Percentiles rank a stretch among this genome's conserved stretches.
These are phyloP conservation scores for Rhea americana DNA, from an alignment of 2,113 vertebrate species.

Conservation along the genomic window DNA sequence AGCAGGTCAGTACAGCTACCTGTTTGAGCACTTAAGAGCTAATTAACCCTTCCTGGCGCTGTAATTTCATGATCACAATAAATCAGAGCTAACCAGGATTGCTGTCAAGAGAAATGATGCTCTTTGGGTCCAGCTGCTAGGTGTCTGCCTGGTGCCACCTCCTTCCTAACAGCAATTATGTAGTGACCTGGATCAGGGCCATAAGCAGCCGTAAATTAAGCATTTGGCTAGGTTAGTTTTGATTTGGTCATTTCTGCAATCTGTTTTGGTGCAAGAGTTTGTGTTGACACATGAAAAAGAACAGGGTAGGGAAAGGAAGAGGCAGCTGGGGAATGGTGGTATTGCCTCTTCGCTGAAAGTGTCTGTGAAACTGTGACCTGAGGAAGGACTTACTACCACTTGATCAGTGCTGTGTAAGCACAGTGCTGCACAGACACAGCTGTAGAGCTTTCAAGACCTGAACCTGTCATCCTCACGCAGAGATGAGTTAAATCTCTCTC, in stretches of 20 bases:
- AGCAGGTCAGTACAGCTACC: not conserved
- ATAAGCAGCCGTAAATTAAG: not conserved
- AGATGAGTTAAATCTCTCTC: not conserved
- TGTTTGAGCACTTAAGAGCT: not conserved
- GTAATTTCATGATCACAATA: not conserved
- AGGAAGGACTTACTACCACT: not conserved
- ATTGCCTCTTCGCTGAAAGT: not conserved
- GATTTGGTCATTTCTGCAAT: not conserved
- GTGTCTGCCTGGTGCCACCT: not conserved
- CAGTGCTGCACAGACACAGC: not conserved
- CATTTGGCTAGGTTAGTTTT: not conserved
- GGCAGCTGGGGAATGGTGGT: rapidly evolving
- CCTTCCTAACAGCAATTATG: not conserved
- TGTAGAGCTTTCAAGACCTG: not conserved
- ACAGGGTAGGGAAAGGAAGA: not conserved
- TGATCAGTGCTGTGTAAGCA: not conserved
- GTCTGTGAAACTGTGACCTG: not conserved
- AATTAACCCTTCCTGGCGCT: not conserved
- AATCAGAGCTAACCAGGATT: not conserved
- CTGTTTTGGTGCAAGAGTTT: not conserved
- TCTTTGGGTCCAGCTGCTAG: not conserved
- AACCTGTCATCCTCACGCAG: not conserved
- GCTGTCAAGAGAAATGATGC: not conserved
- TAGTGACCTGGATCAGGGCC: not conserved
- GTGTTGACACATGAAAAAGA: not conserved